These are phyloP conservation scores for Mamestra brassicae DNA, from an alignment of 2,888 invertebrate genomes.

Conservation along the genomic window DNA sequence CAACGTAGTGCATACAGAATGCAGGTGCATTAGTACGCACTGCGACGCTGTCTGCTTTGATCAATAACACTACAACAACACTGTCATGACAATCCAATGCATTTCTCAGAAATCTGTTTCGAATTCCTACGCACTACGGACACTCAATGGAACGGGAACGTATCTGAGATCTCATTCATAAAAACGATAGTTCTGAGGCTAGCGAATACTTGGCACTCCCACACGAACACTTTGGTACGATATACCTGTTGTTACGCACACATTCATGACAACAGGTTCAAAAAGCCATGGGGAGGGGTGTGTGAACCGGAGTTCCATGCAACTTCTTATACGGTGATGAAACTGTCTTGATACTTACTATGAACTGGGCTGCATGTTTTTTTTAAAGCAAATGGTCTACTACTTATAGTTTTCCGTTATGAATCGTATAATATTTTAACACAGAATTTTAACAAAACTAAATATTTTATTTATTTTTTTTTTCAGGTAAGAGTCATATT, in stretches of 20 bases:
- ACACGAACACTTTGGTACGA: constrained; percentile 66
- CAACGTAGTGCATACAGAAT: not conserved
- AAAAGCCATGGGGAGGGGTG: constrained; percentile 75
- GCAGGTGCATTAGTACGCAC: constrained; percentile 1
- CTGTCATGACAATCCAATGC: constrained; percentile 10
- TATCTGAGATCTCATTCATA: constrained; percentile 67
- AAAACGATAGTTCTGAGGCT: constrained; percentile 56
- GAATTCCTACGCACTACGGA: constrained; percentile 37
- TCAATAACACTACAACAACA: constrained; percentile 3
- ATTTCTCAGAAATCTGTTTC: constrained; percentile 36
- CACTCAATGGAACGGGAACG: constrained; percentile 50
- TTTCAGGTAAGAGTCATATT: constrained; percentile 56
- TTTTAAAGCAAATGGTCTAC: not conserved
- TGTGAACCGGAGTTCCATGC: constrained; percentile 78
- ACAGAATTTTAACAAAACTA: not conserved
- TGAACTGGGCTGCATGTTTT: not conserved
- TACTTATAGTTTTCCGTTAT: not conserved
- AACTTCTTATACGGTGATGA: constrained; percentile 57
- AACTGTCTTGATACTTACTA: constrained; percentile 73
- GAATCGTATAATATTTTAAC: not conserved
- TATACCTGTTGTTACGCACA: constrained; percentile 68
- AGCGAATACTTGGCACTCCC: constrained; percentile 65
- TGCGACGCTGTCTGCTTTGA: not conserved
- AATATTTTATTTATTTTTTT: constrained; percentile 21
- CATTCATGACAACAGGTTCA: constrained; percentile 77